These are phyloP conservation scores for Setipinna tenuifilis DNA, from an alignment of 2,797 vertebrate species.

Conservation along the genomic window DNA sequence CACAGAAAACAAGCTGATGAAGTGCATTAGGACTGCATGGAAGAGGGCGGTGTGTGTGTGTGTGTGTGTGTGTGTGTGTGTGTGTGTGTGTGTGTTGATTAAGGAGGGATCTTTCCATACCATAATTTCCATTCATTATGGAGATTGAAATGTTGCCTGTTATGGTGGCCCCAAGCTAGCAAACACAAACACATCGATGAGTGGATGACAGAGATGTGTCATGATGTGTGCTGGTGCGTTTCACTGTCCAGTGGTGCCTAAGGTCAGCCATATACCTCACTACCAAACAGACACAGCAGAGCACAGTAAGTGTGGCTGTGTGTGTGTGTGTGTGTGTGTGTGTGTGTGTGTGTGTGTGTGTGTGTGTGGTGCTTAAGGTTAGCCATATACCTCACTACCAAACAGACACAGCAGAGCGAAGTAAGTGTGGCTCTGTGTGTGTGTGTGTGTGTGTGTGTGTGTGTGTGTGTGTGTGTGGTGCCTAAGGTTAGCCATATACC, in stretches of 20 bases:
- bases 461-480: not conserved
- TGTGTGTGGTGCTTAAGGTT: not conserved
- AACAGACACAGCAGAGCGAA: not conserved
- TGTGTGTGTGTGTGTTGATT: not conserved
- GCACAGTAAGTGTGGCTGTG: not conserved
- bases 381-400: not conserved
- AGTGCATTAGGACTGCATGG: not conserved
- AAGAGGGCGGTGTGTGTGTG: not conserved
- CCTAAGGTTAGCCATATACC: not conserved
- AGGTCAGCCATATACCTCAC: not conserved
- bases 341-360: too few relatives aligned
- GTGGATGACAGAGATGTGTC: slow-evolving; percentile 1
- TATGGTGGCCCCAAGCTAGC: not conserved
- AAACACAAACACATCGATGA: not conserved
- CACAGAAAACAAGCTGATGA: not conserved
- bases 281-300: not conserved
- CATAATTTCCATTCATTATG: not conserved
- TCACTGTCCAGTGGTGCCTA: not conserved
- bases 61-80: too few relatives aligned
- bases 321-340: too few relatives aligned
- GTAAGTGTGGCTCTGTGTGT: too few relatives aligned
- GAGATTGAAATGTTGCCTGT: not conserved
- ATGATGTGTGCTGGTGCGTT: not conserved
- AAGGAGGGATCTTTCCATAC: too few relatives aligned
- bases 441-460: too few relatives aligned